Conservation (phyloP, 92 coral and sea anemone species). For the Phymanthus crucifer region DNA sequence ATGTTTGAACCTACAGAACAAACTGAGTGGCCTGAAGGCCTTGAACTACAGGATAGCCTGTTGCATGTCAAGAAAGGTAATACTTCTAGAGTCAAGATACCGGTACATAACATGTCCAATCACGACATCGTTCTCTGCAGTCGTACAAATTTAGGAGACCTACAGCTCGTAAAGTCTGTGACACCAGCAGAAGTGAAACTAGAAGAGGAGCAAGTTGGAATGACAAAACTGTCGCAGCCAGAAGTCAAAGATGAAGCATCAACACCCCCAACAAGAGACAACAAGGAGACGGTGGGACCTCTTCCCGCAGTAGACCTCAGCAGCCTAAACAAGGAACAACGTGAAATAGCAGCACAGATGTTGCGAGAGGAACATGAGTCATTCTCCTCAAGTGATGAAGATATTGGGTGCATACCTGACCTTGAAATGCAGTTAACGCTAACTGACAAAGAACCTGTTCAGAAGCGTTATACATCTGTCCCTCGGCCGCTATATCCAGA, state of each 20-base stretch:
- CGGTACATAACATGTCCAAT: not conserved
- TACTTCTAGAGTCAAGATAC: not conserved
- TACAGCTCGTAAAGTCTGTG: not conserved
- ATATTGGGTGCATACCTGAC: not conserved
- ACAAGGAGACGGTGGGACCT: not conserved
- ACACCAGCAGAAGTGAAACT: not conserved
- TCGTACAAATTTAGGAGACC: not conserved
- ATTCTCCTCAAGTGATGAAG: not conserved
- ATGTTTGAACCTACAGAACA: slow-evolving; percentile 9
- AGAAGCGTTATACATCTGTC: not conserved
- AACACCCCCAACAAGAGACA: too few species aligned
- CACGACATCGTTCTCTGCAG: not conserved
- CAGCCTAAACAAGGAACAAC: not conserved
- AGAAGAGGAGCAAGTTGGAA: not conserved
- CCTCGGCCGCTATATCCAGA: not conserved
- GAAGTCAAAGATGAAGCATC: too few species aligned
- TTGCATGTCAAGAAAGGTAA: not conserved
- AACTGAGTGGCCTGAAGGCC: slow-evolving; percentile 10
- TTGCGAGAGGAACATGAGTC: not conserved
- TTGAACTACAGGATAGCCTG: not conserved
- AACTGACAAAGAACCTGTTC: not conserved
- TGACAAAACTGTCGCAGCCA: too few species aligned
- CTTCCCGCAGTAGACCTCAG: not conserved
- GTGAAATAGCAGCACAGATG: not conserved
- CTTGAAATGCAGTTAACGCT: not conserved